Percentiles rank a stretch among this genome's conserved stretches.
Evolutionary conservation across 2,888 invertebrate species (phyloP).

Genomic region (Torymus texanus): DNA sequence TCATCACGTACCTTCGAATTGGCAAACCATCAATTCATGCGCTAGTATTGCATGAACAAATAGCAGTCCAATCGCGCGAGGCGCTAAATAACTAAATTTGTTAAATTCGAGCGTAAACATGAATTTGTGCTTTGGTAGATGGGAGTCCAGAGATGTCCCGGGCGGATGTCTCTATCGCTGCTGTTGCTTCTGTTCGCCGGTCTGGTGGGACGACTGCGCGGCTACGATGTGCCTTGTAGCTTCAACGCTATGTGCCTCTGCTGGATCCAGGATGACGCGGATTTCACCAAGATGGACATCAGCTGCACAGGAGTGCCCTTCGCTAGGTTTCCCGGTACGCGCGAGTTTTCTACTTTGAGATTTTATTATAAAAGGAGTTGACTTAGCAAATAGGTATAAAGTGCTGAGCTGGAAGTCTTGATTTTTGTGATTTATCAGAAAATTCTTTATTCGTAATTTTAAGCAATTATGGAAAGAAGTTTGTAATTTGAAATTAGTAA

Average conservation of each 20-base stretch:
- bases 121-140: constrained; percentile 19
- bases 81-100: neutral
- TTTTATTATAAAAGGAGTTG: too few relatives aligned
- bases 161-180: constrained; percentile 52
- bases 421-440: too few relatives aligned
- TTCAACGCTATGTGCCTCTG: constrained; percentile 85
- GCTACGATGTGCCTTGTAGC: constrained; percentile 78
- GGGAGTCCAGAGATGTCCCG: neutral
- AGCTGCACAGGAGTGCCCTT: constrained; percentile 85
- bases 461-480: too few relatives aligned
- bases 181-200: constrained; percentile 70
- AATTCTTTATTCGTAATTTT: too few relatives aligned
- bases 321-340: constrained; percentile 82
- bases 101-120: too few relatives aligned
- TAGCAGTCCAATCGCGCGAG: neutral
- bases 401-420: too few relatives aligned
- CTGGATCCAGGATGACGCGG: constrained; percentile 78
- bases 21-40: too few relatives aligned
- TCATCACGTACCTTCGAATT: too few relatives aligned
- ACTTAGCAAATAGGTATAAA: too few relatives aligned
- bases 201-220: constrained; percentile 75
- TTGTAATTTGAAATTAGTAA: too few relatives aligned
- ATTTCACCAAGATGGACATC: constrained; percentile 76
- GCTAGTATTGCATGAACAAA: too few relatives aligned
- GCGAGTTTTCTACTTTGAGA: neutral